phyloP scores from a whole-genome alignment of 2,797 vertebrate genomes.

The Salmo trutta region DNA sequence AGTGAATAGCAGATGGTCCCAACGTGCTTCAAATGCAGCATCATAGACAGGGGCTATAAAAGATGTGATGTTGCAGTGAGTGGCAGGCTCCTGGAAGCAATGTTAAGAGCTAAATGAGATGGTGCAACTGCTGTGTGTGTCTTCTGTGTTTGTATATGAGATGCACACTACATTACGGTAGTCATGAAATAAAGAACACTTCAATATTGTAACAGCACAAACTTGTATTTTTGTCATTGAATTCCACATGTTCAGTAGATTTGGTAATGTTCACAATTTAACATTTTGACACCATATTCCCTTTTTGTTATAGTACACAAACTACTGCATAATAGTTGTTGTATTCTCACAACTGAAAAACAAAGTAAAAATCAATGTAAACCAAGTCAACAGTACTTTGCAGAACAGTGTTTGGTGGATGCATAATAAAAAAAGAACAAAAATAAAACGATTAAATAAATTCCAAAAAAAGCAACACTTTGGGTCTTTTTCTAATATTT shows the following conservation, averaged over 20 bases:
- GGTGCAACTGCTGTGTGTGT: not conserved
- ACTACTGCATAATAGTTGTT: constrained; percentile 62
- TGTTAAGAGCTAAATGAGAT: not conserved
- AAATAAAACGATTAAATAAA: constrained; percentile 8
- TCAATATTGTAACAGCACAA: constrained; percentile 52
- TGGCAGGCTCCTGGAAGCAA: not conserved
- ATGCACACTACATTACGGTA: not conserved
- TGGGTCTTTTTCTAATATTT: not conserved
- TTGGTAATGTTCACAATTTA: constrained; percentile 63
- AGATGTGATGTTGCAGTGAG: not conserved
- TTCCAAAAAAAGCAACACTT: constrained; percentile 17
- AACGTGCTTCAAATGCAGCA: not conserved
- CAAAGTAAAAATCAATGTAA: constrained; percentile 39
- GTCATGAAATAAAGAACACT: not conserved
- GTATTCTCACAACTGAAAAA: constrained; percentile 50
- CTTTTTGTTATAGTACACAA: constrained; percentile 56
- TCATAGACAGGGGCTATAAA: not conserved
- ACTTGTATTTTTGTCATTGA: constrained; percentile 60
- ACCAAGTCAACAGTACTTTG: constrained; percentile 41
- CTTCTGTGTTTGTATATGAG: not conserved
- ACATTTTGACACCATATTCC: constrained; percentile 64
- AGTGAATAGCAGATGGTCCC: not conserved
- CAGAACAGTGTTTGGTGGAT: constrained; percentile 29
- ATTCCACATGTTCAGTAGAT: constrained; percentile 64
- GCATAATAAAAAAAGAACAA: constrained; percentile 18